These are phyloP conservation scores for Muntiacus reevesi DNA, from an alignment of 2,113 vertebrate genomes.

Conservation along the genomic window DNA sequence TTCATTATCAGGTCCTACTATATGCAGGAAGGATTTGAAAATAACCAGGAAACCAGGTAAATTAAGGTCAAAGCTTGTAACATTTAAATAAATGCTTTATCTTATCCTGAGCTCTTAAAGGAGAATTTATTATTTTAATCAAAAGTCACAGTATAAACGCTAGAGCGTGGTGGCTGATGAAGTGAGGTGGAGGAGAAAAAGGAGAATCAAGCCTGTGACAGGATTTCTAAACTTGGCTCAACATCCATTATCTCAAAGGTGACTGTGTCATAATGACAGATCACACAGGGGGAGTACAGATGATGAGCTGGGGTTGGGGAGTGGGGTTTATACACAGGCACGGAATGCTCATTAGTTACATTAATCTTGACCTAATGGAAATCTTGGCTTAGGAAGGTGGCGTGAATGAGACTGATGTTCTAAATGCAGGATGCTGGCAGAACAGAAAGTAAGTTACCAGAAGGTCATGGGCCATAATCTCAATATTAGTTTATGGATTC, in stretches of 20 bases:
- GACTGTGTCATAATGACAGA: conserved; percentile 60
- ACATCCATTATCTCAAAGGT: conserved; percentile 48
- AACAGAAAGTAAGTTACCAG: conserved; percentile 22
- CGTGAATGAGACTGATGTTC: conserved; percentile 37
- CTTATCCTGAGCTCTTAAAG: conserved; percentile 47
- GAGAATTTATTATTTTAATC: conserved; percentile 59
- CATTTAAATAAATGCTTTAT: conserved; percentile 56
- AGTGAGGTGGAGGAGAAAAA: not conserved
- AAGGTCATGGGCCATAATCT: conserved; percentile 19
- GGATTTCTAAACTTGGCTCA: conserved; percentile 66
- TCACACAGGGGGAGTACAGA: not conserved
- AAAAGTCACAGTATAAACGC: not conserved
- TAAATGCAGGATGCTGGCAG: conserved; percentile 31
- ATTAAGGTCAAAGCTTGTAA: conserved; percentile 68
- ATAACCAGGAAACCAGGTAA: conserved; percentile 17
- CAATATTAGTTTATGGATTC: conserved; percentile 18
- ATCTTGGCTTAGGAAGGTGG: conserved; percentile 63
- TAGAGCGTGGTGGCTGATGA: not conserved
- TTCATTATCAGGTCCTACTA: conserved; percentile 54
- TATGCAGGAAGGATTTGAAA: conserved; percentile 37
- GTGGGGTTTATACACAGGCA: not conserved
- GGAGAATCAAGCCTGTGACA: conserved; percentile 1
- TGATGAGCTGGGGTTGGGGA: not conserved
- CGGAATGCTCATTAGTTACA: conserved; percentile 41
- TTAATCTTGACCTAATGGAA: conserved; percentile 71